Percentiles rank a stretch among this genome's conserved stretches.
phyloP scores from a whole-genome alignment of 2,888 invertebrate genomes.

The Sphaeridia pumilis region DNA sequence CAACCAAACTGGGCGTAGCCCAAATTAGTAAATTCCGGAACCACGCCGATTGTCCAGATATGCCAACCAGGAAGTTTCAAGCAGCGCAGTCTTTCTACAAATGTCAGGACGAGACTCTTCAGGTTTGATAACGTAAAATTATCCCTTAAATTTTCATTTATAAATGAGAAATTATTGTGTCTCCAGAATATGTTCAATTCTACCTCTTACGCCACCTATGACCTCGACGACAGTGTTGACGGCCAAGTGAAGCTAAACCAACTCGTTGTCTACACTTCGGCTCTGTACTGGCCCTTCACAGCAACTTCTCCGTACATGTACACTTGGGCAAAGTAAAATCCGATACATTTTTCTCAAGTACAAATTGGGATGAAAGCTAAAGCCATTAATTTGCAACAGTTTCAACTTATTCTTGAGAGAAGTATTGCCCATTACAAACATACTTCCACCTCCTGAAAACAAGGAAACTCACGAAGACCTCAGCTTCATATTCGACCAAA shows the following conservation, averaged over 20 bases:
- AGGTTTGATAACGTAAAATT: slow-evolving; percentile 14
- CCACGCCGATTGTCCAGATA: slow-evolving; percentile 34
- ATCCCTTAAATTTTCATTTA: not conserved
- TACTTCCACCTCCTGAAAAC: slow-evolving; percentile 26
- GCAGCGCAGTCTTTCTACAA: slow-evolving; percentile 24
- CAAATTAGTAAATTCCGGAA: slow-evolving; percentile 32
- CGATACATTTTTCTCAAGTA: not conserved
- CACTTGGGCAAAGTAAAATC: slow-evolving; percentile 32
- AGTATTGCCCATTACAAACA: slow-evolving; percentile 15
- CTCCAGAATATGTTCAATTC: slow-evolving; percentile 32
- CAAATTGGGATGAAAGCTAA: not conserved
- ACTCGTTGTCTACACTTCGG: slow-evolving; percentile 27
- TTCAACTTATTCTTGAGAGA: slow-evolving; percentile 25
- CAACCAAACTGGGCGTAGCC: slow-evolving; percentile 20
- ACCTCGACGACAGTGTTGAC: slow-evolving; percentile 15
- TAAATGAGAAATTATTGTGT: not conserved
- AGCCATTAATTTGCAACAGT: slow-evolving; percentile 16
- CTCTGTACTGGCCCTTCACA: slow-evolving; percentile 35
- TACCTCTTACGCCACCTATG: slow-evolving; percentile 32
- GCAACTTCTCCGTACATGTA: slow-evolving; percentile 27
- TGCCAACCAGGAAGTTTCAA: slow-evolving; percentile 24
- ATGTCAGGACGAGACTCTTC: slow-evolving; percentile 24
- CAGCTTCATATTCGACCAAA: slow-evolving; percentile 33
- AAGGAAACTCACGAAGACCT: slow-evolving; percentile 32
- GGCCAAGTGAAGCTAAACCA: slow-evolving; percentile 21